Conservation (phyloP, 2,113 vertebrate species). For the Toxostoma redivivum region DNA sequence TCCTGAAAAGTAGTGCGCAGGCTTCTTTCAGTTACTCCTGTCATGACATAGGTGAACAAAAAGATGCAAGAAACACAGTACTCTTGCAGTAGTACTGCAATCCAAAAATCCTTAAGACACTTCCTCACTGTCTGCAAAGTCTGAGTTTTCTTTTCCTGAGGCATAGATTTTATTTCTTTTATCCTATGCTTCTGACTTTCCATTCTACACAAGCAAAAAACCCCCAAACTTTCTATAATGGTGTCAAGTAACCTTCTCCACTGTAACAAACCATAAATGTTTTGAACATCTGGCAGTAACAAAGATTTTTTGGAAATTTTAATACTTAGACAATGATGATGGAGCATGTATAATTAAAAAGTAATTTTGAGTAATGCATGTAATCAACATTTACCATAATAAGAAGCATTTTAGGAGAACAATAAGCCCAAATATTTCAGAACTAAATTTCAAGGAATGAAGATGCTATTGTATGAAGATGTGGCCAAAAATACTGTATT, state of each 20-base stretch:
- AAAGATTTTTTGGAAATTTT: background rate
- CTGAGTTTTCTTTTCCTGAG: background rate
- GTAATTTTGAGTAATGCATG: background rate
- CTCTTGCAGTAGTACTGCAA: background rate
- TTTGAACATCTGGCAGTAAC: background rate
- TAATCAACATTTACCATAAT: background rate
- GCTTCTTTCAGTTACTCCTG: background rate
- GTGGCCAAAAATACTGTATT: constrained; percentile 75
- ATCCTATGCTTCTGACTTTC: background rate
- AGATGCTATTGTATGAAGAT: constrained; percentile 61
- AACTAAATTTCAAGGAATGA: constrained; percentile 67
- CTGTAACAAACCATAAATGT: background rate
- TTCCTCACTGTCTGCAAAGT: background rate
- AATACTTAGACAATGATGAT: background rate
- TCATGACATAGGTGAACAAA: background rate
- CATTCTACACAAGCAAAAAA: background rate
- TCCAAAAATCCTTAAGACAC: background rate
- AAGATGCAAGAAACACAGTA: background rate
- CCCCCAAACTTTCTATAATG: background rate
- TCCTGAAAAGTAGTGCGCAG: background rate
- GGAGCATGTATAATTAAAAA: background rate
- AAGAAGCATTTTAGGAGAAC: constrained; percentile 13
- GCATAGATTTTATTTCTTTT: background rate
- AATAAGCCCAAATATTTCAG: constrained; percentile 21
- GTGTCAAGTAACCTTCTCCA: background rate